Evolutionary conservation across 1,140 invertebrate species (phyloP), one percentile per base, ranked within the genome.

Genomic region (Chironomus tepperi): DNA sequence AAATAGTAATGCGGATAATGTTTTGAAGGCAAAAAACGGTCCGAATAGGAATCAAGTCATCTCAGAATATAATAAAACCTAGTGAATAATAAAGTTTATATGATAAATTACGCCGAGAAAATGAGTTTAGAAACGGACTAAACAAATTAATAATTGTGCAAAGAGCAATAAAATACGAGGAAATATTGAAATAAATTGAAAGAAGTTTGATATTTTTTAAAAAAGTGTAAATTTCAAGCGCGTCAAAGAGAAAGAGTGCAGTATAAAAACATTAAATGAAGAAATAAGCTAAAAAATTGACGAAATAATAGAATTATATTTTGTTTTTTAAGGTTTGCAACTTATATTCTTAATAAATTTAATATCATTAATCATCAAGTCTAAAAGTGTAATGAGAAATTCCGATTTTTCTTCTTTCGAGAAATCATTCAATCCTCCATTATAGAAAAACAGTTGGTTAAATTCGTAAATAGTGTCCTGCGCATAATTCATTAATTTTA

Each of bases 371-470:
- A 5, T 34, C 24, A 34, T 34, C 2, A 34, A 34, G 24, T 5
- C 1, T 34, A 34, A 34, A 2, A 5, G 1, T 34, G 1, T 34
- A 34, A 34, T 34, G 24, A 34, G 24, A 34, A 34, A 34, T 34
- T 34, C 24, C 24, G 5, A 34, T 34, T 34, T 34, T 34, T 34
- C 24, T 34, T 34, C 24, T 57, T n/a, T 57, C 12, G n/a, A 57
- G 47, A 57, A 57, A 57, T n/a, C 12, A 57, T n/a, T 57, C 47
- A 57, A 15, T 57, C 47, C 47, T 57, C 47, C 47, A 57, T 57
- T 57, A n/a, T 57, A n/a, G 12, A 57, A 57, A 57, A 57, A 57
- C 47, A 57, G 47, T 57, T 57, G 47, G 47, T 57, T 57, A 57
- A n/a, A 57, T 57, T 57, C 47, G 47, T 57, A 57, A n/a, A 57